phyloP scores from a whole-genome alignment of 2,888 invertebrate genomes.

The Orchesella flavescens region DNA sequence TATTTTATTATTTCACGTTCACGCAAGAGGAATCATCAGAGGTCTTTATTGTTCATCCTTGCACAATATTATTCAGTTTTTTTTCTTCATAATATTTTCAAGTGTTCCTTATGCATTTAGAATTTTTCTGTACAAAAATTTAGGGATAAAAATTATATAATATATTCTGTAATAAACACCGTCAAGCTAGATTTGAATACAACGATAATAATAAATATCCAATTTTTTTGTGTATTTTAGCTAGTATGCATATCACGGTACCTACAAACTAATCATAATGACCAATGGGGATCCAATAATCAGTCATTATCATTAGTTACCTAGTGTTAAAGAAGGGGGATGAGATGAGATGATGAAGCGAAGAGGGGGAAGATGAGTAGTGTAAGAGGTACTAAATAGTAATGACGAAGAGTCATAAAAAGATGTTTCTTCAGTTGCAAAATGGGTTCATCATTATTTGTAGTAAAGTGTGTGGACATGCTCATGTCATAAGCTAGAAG shows the following conservation, averaged over 20 bases:
- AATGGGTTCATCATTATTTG: constrained; percentile 2
- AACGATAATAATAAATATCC: too few species aligned
- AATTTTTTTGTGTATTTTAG: too few species aligned
- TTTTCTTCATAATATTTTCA: constrained; percentile 18
- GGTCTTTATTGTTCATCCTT: constrained; percentile 50
- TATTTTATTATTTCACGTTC: constrained; percentile 33
- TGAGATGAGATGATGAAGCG: too few species aligned
- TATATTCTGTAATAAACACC: neutral
- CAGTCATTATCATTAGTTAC: constrained; percentile 9
- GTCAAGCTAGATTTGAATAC: neutral
- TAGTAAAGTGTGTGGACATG: neutral
- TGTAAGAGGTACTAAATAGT: neutral
- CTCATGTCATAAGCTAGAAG: constrained; percentile 10
- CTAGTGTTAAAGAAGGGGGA: too few species aligned
- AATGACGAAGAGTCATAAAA: neutral
- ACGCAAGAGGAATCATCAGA: constrained; percentile 42
- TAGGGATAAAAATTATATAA: too few species aligned
- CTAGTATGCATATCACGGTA: neutral
- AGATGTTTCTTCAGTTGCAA: neutral
- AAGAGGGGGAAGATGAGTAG: neutral
- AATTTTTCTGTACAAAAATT: neutral
- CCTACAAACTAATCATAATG: neutral
- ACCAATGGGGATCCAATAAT: constrained; percentile 2
- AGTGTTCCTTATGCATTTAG: neutral
- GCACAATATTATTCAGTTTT: too few species aligned